Evolutionary conservation across 2,797 vertebrate genomes (phyloP), one percentile per base, ranked within the genome.

Genomic region (Rhinichthys osculus): DNA sequence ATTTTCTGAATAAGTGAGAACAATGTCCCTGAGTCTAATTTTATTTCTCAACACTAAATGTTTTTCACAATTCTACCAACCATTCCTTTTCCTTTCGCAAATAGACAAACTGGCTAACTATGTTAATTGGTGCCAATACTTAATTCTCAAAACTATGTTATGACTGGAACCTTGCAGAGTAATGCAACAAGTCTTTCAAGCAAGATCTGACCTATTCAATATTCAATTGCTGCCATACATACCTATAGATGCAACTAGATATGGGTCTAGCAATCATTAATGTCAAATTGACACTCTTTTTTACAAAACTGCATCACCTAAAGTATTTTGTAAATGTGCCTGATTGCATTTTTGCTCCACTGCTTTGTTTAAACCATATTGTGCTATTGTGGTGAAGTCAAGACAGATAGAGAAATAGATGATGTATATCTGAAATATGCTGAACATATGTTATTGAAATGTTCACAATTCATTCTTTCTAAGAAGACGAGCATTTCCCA

Each of bases 401-500:
- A 7, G 13, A 66, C 5, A 13, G 21, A 8, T 47, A 23, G 13
- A 81, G 67, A 70, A 54, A 40, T n/a, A 52, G 30, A 50, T 62
- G 11, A 82, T 59, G 4, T 38, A 38, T 33, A 50, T 64, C 54
- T 47, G 38, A 83, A 83, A 83, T 59, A 72, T 57, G 16, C 13
- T 21, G 11, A 30, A 82, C 38, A 57, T 72, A 59, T 59, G 69
- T 23, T 21, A 19, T 14, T 38, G 30, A 69, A 57, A 70, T 59
- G 27, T 44, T 73, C 10, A 7, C 50, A 17, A 17, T 62, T 16
- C 1, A 59, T 33, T 59, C 16, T 44, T 47, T 82, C 27, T 9
- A 73, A 64, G 40, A 10, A 44, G 27, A 11, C 10, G 11, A 40
- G 69, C 40, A 44, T 74, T 62, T 83, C 7, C 19, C 4, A 17